Percentiles rank a stretch among this genome's conserved stretches.
These are phyloP conservation scores for Prosopocoilus inquinatus DNA, from an alignment of 2,888 invertebrate genomes.

Conservation along the genomic window DNA sequence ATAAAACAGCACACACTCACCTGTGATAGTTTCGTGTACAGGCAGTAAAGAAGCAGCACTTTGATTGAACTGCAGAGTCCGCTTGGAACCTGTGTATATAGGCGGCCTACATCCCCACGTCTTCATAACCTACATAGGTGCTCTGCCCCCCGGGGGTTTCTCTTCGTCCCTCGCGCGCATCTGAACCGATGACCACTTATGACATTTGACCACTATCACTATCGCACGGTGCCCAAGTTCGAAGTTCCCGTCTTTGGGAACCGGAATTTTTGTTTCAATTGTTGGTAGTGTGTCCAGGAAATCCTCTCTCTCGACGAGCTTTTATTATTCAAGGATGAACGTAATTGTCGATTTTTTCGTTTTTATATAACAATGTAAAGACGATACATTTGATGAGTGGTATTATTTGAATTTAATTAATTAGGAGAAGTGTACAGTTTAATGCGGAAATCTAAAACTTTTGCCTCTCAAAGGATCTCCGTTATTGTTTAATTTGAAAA, in stretches of 20 bases:
- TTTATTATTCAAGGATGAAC: conserved; percentile 27
- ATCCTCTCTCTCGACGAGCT: background rate
- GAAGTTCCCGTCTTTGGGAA: conserved; percentile 12
- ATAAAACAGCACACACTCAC: conserved; percentile 29
- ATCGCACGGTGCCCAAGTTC: conserved; percentile 22
- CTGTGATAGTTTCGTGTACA: conserved; percentile 32
- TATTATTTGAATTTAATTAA: too few relatives aligned
- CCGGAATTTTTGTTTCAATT: conserved; percentile 18
- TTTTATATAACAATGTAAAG: too few relatives aligned
- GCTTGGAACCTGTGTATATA: conserved; percentile 42
- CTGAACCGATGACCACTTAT: conserved; percentile 23
- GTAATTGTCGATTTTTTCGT: conserved; percentile 17
- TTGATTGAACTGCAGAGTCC: conserved; percentile 26
- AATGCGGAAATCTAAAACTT: too few relatives aligned
- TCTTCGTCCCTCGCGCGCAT: conserved; percentile 18
- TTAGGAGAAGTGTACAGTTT: too few relatives aligned
- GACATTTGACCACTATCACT: conserved; percentile 40
- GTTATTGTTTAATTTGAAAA: too few relatives aligned
- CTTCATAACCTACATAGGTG: conserved; percentile 44
- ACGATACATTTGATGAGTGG: too few relatives aligned
- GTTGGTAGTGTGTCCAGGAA: too few relatives aligned
- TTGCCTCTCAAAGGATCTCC: too few relatives aligned
- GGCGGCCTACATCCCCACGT: conserved; percentile 52
- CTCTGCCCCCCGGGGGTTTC: conserved; percentile 34
- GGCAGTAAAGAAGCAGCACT: conserved; percentile 39